phyloP scores from a whole-genome alignment of 1,140 invertebrate genomes.

The Spodoptera frugiperda region DNA sequence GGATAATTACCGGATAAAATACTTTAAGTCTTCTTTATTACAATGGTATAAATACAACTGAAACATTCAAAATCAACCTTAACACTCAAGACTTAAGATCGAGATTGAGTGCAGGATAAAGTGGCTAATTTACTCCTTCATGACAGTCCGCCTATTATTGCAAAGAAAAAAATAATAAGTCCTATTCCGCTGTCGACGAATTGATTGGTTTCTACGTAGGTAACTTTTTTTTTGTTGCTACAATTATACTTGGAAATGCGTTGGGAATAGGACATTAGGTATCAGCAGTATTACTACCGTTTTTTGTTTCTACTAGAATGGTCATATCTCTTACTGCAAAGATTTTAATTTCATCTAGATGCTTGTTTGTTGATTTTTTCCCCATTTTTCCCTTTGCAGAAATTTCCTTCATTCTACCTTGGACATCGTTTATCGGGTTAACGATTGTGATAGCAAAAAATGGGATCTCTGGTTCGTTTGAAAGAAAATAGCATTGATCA shows the following conservation, averaged over 20 bases:
- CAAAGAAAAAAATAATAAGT: slow-evolving; percentile 64
- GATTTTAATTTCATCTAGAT: slow-evolving; percentile 37
- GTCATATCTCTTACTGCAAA: slow-evolving; percentile 33
- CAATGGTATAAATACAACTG: slow-evolving; percentile 40
- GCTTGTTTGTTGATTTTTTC: slow-evolving; percentile 21
- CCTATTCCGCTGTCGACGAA: slow-evolving; percentile 63
- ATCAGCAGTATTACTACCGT: neutral
- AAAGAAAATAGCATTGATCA: slow-evolving; percentile 30
- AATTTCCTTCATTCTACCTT: slow-evolving; percentile 5
- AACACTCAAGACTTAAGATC: slow-evolving; percentile 24
- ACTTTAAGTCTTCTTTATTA: slow-evolving; percentile 52
- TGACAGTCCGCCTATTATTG: slow-evolving; percentile 59
- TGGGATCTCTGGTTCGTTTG: slow-evolving; percentile 26
- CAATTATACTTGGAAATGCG: slow-evolving; percentile 69
- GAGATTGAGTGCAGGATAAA: slow-evolving; percentile 29
- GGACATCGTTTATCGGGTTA: slow-evolving; percentile 10
- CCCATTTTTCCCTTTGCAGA: slow-evolving; percentile 9
- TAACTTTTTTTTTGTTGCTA: slow-evolving; percentile 59
- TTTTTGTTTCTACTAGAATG: slow-evolving; percentile 30
- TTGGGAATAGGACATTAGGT: slow-evolving; percentile 41
- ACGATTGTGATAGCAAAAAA: slow-evolving; percentile 19
- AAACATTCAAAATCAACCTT: slow-evolving; percentile 50
- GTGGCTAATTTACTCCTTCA: slow-evolving; percentile 53
- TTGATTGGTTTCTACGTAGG: slow-evolving; percentile 73
- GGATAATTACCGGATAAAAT: slow-evolving; percentile 68